phyloP scores from a whole-genome alignment of 1,140 invertebrate species.

The Apis laboriosa region DNA sequence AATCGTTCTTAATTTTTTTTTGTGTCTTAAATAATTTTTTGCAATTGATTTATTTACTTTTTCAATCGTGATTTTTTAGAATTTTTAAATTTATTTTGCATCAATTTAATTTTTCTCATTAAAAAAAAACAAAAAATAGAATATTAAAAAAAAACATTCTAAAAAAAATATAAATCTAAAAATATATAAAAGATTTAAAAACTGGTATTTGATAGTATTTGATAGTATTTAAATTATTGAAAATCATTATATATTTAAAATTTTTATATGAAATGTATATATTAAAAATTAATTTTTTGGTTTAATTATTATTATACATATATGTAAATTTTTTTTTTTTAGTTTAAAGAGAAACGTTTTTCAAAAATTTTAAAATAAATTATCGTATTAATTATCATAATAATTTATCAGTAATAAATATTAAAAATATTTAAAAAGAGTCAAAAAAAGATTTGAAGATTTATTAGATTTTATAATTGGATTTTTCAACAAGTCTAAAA shows the following conservation, averaged over 20 bases:
- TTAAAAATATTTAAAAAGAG: not conserved
- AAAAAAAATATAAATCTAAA: too few species aligned
- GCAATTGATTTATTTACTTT: constrained; percentile 16
- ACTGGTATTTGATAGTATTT: too few species aligned
- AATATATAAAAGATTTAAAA: not conserved
- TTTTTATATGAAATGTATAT: too few species aligned
- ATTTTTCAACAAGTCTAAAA: constrained; percentile 18
- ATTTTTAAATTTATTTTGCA: not conserved
- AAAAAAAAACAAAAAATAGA: not conserved
- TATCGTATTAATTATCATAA: not conserved
- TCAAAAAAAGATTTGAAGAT: too few species aligned
- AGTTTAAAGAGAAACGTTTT: not conserved
- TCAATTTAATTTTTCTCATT: not conserved
- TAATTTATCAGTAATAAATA: constrained; percentile 16
- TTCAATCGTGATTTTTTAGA: not conserved
- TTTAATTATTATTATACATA: not conserved
- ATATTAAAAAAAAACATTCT: not conserved
- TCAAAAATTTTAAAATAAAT: not conserved
- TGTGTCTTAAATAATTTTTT: constrained; percentile 21
- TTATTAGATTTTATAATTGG: too few species aligned
- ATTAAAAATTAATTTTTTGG: too few species aligned
- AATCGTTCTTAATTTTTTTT: constrained; percentile 19
- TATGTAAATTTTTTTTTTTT: too few species aligned
- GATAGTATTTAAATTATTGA: too few species aligned
- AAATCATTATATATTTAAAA: too few species aligned